These are phyloP conservation scores for Aythya fuligula DNA, from an alignment of 2,797 vertebrate species.

Conservation along the genomic window DNA sequence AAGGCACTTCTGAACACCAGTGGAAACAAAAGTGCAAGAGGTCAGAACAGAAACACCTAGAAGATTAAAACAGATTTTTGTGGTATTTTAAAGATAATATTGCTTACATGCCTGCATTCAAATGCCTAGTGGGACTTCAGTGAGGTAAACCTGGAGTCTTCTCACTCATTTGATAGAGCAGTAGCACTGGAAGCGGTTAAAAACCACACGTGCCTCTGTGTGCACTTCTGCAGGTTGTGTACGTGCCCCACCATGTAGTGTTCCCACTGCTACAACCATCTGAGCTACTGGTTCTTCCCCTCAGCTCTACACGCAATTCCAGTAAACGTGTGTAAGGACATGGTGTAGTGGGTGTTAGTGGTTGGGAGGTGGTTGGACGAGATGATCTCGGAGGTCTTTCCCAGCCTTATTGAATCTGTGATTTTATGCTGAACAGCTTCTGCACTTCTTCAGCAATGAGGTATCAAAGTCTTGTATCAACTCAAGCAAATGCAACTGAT, in stretches of 20 bases:
- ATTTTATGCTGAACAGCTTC: neutral
- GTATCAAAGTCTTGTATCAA: neutral
- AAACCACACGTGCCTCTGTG: neutral
- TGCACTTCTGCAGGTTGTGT: constrained; percentile 21
- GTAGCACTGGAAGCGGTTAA: neutral
- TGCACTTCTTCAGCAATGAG: neutral
- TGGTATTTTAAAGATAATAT: neutral
- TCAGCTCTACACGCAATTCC: neutral
- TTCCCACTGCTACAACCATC: constrained; percentile 26
- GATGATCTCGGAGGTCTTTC: too few species aligned
- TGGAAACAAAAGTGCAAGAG: neutral
- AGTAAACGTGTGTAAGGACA: neutral
- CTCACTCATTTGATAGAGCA: neutral
- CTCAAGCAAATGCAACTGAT: neutral
- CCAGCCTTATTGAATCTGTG: too few species aligned
- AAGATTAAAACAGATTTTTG: neutral
- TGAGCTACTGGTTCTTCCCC: constrained; percentile 59
- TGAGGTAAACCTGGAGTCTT: neutral
- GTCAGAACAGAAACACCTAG: neutral
- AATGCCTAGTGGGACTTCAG: neutral
- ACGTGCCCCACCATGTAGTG: constrained; percentile 41
- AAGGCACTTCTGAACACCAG: constrained; percentile 1
- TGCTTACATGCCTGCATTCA: neutral
- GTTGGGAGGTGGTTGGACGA: too few species aligned
- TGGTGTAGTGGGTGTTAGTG: too few species aligned